Evolutionary conservation across 2,888 invertebrate species (phyloP), one percentile per base, ranked within the genome.

Genomic region (Terebella lapidaria): DNA sequence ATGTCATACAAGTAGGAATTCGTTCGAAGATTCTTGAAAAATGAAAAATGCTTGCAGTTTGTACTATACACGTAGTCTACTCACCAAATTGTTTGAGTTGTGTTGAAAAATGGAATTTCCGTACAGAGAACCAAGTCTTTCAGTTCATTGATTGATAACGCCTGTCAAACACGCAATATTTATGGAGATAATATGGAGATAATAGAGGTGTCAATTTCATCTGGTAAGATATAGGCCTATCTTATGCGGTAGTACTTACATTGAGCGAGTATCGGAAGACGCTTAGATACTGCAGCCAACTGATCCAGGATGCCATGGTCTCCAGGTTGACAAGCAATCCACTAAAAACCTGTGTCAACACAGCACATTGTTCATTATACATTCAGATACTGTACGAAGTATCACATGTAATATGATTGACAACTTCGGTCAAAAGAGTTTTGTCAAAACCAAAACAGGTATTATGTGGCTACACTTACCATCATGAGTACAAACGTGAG

Each of bases 241-340:
- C 42, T 10, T 35, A 35, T 35, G 10, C 42, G 42, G 10, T n/a
- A n/a, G 27, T 46, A 64, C 61, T 57, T 26, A 64, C 64, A 46
- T 64, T 71, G 25, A 77, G 62, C 42, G 71, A 67, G 66, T 75
- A 79, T 60, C 75, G 67, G 64, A 79, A 76, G 27, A 79, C 71
- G 64, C 78, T 78, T 58, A 76, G 28, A 63, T 73, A 79, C 51
- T 76, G 72, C 22, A 78, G 58, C 80, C 80, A 80, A 20, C 70
- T 66, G 27, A 80, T 65, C 73, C 75, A 76, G 18, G 67, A 68
- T 1, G 68, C 72, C 10, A 80, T 69, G 15, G 73, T 68, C n/a
- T 70, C 68, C 42, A 79, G 60, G 60, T 78, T 77, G 5, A 78
- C 75, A 45, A 80, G 66, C 25, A 79, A 66, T 3, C 80, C 79